Conservation (phyloP, 1,140 invertebrate genomes). For the Heliconius hermathena region DNA sequence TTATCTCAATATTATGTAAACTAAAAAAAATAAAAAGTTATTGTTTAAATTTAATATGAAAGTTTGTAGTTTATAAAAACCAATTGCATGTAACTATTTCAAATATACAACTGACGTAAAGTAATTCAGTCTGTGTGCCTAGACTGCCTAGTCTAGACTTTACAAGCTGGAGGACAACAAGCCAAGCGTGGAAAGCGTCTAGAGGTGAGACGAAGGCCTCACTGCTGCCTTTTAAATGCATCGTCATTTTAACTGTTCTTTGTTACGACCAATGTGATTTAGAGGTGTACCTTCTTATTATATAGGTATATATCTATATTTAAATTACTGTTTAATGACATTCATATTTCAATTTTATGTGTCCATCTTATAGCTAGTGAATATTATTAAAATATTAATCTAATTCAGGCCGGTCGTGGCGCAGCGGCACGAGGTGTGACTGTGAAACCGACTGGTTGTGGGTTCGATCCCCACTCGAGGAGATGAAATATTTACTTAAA, state of each 20-base stretch:
- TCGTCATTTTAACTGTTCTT: conserved; percentile 40
- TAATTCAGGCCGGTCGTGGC: too few relatives aligned
- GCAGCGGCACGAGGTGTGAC: too few relatives aligned
- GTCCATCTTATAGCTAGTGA: too few relatives aligned
- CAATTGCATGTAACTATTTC: conserved; percentile 22
- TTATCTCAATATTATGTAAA: not conserved
- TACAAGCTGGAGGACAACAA: conserved; percentile 59
- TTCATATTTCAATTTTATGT: not conserved
- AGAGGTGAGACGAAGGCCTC: conserved; percentile 70
- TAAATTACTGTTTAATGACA: not conserved
- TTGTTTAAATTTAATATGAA: not conserved
- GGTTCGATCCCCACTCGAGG: too few relatives aligned
- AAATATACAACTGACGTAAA: conserved; percentile 39
- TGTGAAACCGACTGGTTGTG: too few relatives aligned
- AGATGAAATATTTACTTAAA: too few relatives aligned
- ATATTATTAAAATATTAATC: too few relatives aligned
- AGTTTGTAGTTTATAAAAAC: not conserved
- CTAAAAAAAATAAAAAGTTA: not conserved
- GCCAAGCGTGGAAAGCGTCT: conserved; percentile 62
- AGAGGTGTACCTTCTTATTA: conserved; percentile 10
- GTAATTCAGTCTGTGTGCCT: conserved; percentile 47
- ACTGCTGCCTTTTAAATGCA: conserved; percentile 57
- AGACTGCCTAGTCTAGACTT: conserved; percentile 52
- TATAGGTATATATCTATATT: not conserved
- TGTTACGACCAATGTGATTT: conserved; percentile 9